These are phyloP conservation scores for Manis javanica DNA, from an alignment of 2,797 vertebrate genomes.

Conservation along the genomic window DNA sequence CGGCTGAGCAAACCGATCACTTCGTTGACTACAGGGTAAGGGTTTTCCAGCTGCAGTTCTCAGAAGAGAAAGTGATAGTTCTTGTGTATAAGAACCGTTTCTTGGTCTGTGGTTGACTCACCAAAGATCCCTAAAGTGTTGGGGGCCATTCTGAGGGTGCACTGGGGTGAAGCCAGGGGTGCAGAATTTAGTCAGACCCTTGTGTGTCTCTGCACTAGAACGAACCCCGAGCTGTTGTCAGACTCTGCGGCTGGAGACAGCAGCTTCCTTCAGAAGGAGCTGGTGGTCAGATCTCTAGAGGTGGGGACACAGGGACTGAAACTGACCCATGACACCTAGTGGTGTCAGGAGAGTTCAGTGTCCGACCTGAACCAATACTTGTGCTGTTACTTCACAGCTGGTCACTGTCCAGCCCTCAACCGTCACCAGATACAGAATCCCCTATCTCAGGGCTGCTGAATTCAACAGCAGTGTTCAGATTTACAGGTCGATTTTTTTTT, in stretches of 20 bases:
- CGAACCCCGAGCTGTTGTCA: rapidly evolving
- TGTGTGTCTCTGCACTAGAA: not conserved
- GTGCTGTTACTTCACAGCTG: rapidly evolving
- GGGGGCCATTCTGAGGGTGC: not conserved
- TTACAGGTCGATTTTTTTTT: not conserved
- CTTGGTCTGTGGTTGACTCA: not conserved
- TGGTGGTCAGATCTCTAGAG: not conserved
- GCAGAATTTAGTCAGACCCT: not conserved
- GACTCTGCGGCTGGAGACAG: not conserved
- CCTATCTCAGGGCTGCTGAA: not conserved
- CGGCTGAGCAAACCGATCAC: not conserved
- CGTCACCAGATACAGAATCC: not conserved
- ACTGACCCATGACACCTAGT: not conserved
- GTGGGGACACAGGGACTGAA: not conserved
- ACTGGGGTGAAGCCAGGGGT: not conserved
- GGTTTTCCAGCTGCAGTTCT: conserved; percentile 58
- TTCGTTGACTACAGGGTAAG: not conserved
- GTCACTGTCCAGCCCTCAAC: not conserved
- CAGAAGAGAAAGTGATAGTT: conserved; percentile 41
- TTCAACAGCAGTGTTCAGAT: not conserved
- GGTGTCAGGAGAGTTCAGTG: not conserved
- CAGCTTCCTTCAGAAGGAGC: not conserved
- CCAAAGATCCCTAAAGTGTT: not conserved
- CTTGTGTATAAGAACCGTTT: not conserved
- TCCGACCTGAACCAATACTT: rapidly evolving